phyloP scores from a whole-genome alignment of 2,797 vertebrate genomes.

The Falco cherrug region DNA sequence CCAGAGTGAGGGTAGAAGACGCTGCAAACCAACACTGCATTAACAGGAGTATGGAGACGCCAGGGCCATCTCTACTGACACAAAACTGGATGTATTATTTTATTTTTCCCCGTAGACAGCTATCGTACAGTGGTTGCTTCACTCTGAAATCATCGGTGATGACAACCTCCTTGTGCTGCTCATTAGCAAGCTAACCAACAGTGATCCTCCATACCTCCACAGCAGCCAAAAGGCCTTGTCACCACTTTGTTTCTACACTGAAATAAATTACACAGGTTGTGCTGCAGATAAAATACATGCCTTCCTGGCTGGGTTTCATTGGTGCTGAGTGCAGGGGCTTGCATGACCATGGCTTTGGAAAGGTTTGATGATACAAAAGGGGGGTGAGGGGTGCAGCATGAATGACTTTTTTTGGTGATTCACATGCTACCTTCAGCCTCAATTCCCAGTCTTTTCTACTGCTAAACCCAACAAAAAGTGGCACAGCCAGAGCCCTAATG shows the following conservation, averaged over 20 bases:
- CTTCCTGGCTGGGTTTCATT: neutral
- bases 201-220: neutral
- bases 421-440: neutral
- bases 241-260: neutral
- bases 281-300: neutral
- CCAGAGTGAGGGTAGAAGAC: fast-evolving
- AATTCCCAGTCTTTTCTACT: neutral
- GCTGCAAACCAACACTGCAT: neutral
- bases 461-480: neutral
- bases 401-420: neutral
- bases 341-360: neutral
- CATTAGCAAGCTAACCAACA: neutral
- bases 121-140: neutral
- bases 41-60: neutral
- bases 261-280: neutral
- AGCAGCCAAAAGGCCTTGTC: neutral
- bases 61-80: neutral
- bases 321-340: fast-evolving
- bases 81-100: neutral
- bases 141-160: fast-evolving
- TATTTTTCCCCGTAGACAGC: neutral
- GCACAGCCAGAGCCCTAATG: neutral
- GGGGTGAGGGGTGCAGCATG: neutral
- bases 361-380: neutral
- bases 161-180: neutral